phyloP scores from a whole-genome alignment of 2,888 invertebrate genomes.

The Ellobium chinense region DNA sequence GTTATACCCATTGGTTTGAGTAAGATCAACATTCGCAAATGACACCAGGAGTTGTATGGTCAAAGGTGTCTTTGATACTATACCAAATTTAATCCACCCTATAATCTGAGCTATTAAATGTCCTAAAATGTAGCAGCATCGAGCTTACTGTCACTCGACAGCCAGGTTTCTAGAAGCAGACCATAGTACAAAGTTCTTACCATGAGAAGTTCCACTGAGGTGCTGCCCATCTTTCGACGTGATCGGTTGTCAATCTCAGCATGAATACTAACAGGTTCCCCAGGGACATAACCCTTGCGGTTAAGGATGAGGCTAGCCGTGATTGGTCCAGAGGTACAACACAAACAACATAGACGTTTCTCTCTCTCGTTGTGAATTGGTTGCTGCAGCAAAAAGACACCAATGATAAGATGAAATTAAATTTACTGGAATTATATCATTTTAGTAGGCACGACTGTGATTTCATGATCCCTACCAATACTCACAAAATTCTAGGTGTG shows the following conservation, averaged over 20 bases:
- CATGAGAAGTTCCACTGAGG: conserved; percentile 91
- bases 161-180: too few species aligned
- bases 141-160: not conserved
- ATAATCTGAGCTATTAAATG: not conserved
- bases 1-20: too few species aligned
- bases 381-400: too few species aligned
- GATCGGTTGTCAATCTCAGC: conserved; percentile 92
- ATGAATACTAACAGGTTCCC: conserved; percentile 92
- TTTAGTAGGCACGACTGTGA: too few species aligned
- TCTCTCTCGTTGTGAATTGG: conserved; percentile 84
- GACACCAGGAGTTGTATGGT: too few species aligned
- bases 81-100: too few species aligned
- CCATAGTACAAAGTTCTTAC: conserved; percentile 69
- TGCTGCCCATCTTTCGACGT: conserved; percentile 90
- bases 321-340: conserved; percentile 87
- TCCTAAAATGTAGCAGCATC: not conserved
- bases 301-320: conserved; percentile 91
- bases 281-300: conserved; percentile 96
- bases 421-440: too few species aligned
- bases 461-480: too few species aligned
- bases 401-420: too few species aligned
- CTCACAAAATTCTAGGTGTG: too few species aligned
- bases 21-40: too few species aligned
- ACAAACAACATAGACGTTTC: conserved; percentile 82
- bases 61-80: too few species aligned